Evolutionary conservation across 2,888 invertebrate species (phyloP), one percentile per base, ranked within the genome.

Genomic region (Pheosia tremula): DNA sequence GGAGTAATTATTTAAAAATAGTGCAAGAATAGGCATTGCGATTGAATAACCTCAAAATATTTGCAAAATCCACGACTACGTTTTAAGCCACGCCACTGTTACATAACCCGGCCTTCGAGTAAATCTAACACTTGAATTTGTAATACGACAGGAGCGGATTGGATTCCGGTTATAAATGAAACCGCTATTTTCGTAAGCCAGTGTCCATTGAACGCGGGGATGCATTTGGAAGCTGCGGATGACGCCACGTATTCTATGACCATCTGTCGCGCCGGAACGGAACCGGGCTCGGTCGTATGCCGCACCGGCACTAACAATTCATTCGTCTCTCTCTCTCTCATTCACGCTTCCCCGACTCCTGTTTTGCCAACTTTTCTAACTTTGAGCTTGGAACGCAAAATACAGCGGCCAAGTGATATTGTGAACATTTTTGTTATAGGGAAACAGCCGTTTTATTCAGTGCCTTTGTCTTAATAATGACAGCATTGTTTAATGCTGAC

Each of bases 201-300:
- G 64, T 61, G 62, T 65, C 72, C 64, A 61, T 65, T 72, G 66
- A 68, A 62, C 67, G 58, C 72, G 63, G 62, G 59, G 61, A 53
- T 74, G 75, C 68, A 72, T 64, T 68, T 56, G 58, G 54, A 66
- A 67, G 63, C 60, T 66, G 67, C 11, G 58, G 61, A 65, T 75
- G 75, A 75, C 62, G 63, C 49, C 57, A 63, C 65, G 58, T 66
- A 24, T 24, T 63, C 67, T 74, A 58, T 64, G 64, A 64, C 65
- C 64, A 72, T 57, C 63, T 72, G 61, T 56, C 58, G 41, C 56
- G 41, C 60, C 37, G 43, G 56, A 50, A 55, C 24, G 54, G 56
- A 41, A 43, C 64, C 49, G 43, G 53, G n/a, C 36, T 45, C 53
- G 41, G 10, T 47, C 57, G 38, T 11, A 52, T 60, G 8, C 57